Conservation (phyloP, 1,140 invertebrate genomes). For the Atta texana region DNA sequence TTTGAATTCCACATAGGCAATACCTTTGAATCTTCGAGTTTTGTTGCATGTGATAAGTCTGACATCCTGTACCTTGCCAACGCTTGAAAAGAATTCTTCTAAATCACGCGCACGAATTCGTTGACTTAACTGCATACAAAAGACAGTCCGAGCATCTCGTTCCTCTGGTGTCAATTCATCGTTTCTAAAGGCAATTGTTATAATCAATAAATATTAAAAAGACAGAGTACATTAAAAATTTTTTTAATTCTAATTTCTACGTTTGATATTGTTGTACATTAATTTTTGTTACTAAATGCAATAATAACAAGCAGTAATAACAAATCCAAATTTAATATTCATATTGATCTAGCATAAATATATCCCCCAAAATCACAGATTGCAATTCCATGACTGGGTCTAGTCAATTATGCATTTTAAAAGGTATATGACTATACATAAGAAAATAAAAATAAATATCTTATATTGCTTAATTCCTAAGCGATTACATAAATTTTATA, state of each 20-base stretch:
- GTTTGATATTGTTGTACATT: slow-evolving; percentile 48
- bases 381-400: slow-evolving; percentile 65
- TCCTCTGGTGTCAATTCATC: slow-evolving; percentile 98
- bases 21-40: slow-evolving; percentile 99
- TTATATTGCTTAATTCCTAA: neutral
- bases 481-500: neutral
- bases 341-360: slow-evolving; percentile 74
- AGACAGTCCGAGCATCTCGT: slow-evolving; percentile 98
- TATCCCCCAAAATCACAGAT: slow-evolving; percentile 72
- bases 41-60: slow-evolving; percentile 99
- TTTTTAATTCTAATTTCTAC: slow-evolving; percentile 2
- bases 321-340: slow-evolving; percentile 17
- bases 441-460: neutral
- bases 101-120: slow-evolving; percentile 97
- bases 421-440: neutral
- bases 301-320: slow-evolving; percentile 13
- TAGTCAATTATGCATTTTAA: slow-evolving; percentile 76
- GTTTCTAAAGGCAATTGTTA: slow-evolving; percentile 73
- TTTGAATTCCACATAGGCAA: slow-evolving; percentile 99
- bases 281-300: slow-evolving; percentile 21
- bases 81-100: slow-evolving; percentile 99
- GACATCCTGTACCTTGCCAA: slow-evolving; percentile 99
- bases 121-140: slow-evolving; percentile 98
- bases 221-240: neutral
- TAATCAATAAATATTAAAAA: neutral